Base-by-base conservation (phyloP, 2,797 vertebrate genomes). In the Cossypha polioptera region DNA sequence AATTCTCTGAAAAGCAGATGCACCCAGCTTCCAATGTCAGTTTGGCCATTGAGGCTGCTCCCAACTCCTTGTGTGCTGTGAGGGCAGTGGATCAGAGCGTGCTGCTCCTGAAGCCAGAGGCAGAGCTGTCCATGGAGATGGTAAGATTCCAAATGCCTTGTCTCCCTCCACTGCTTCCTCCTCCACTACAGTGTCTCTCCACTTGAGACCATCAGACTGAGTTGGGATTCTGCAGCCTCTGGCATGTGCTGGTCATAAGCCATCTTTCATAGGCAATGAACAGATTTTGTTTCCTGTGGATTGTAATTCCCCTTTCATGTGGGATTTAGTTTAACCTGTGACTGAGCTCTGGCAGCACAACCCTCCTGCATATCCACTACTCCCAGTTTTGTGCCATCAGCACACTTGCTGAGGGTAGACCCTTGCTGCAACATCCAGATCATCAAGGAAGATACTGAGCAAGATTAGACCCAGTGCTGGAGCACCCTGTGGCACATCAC, bases 51-150 rank as follows among this genome's bases (percentile, higher is more conserved):
- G 81, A 95, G 67, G 96, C 98, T 18, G 95, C 95, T 72, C 93
- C 97, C 28, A 80, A 92, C 40, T 98, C 98, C 9, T 42, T 97
- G 72, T 98, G 98, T 19, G 98, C 97, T 2, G 79, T 98, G 55
- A 83, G 82, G 16, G 97, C 96, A 16, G 96, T 98, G 94, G 98
- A 98, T 81, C 83, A 94, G 86, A 97, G 97, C 0, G 19, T 97
- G 36, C 92, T 97, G 55, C 91, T 98, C 5, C 80, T 98, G 74
- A 97, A 81, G 61, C 53, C 94, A 0, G 92, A 97, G 66, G 40
- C 28, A 17, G 93, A 98, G 51, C 57, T 98, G 35, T 97, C 98
- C 0, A 83, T 86, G 1, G 95, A 97, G 62, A 95, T 4, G 24
- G 98, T 98, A 74, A 95, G 88, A 10, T 48, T 26, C 18, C 45